Evolutionary conservation across 2,113 vertebrate species (phyloP), one percentile per base, ranked within the genome.

Genomic region (Zosterops japonicus): DNA sequence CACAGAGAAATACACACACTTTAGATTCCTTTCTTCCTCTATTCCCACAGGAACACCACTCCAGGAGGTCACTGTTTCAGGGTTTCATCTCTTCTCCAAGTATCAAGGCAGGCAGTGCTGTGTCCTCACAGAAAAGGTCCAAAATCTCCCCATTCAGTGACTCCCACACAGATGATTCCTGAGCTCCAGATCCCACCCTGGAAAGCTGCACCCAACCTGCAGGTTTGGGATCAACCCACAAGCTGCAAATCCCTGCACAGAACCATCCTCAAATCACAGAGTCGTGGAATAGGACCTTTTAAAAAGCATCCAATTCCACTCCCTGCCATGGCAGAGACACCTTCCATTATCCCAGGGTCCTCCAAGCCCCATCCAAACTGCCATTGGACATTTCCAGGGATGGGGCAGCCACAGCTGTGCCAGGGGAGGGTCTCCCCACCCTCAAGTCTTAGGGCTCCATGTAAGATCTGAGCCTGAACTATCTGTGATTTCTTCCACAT

Each of bases 281-380:
- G 27, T 29, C 16, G 12, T 7, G 55, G 41, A 21, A 15, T 0
- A 22, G 53, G 16, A 53, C 2, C n/a, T 60, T 59, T 55, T 6
- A 29, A 60, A 53, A 21, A 11, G 4, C 53, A 46, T 4, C 53
- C 28, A 20, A 5, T 17, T 0, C 33, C 33, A 67, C 18, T 10
- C 25, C 27, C 23, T 65, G 52, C 36, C 77, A 65, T 3, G 23
- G 52, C 60, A 82, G 36, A 10, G 52, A 52, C 60, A 67, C 24
- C 33, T 82, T 0, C 29, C 61, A 41, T 25, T 8, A 0, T 6
- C 41, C n/a, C 61, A 75, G 61, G 46, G 0, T 29, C 39, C 61
- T 41, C 61, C 60, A 7, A 65, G 27, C 3, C 59, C 29, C 0
- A 0, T 71, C 67, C 52, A 53, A 0, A n/a, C 78, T 46, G 53